Percentiles rank a stretch among this genome's conserved stretches.
Evolutionary conservation across 2,888 invertebrate species (phyloP).

Genomic region (Zygaena filipendulae): DNA sequence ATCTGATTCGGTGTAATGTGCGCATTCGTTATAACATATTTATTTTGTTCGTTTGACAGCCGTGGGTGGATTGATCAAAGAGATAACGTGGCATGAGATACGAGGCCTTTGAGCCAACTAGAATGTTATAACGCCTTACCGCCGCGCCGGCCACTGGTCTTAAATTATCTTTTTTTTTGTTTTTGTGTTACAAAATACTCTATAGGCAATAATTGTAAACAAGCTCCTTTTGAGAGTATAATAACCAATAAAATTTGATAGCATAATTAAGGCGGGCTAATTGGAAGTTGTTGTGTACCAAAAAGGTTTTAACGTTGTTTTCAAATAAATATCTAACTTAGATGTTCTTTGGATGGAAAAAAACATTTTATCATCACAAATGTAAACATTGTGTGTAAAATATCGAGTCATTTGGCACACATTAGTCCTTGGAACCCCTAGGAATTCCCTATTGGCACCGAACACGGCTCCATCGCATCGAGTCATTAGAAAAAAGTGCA

Average conservation of each 20-base stretch:
- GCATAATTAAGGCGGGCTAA: too few relatives aligned
- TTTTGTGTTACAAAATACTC: too few relatives aligned
- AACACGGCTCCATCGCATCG: conserved; percentile 22
- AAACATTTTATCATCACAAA: too few relatives aligned
- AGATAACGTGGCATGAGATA: conserved; percentile 35
- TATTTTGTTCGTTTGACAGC: conserved; percentile 64
- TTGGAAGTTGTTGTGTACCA: conserved; percentile 1
- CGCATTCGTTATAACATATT: conserved; percentile 63
- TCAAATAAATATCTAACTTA: conserved; percentile 13
- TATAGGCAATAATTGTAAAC: too few relatives aligned
- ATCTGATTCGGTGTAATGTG: conserved; percentile 47
- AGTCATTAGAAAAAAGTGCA: conserved; percentile 59
- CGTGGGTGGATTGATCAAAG: conserved; percentile 52
- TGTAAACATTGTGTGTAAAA: not conserved
- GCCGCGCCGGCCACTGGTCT: conserved; percentile 34
- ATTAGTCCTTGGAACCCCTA: conserved; percentile 25
- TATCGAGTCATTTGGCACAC: conserved; percentile 37
- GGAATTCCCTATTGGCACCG: conserved; percentile 17
- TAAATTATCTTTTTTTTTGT: conserved; percentile 24
- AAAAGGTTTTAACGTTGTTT: conserved; percentile 13
- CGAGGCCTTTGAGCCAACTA: conserved; percentile 33
- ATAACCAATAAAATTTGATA: too few relatives aligned
- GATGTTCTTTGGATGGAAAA: too few relatives aligned
- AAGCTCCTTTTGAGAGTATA: too few relatives aligned
- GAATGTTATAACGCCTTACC: conserved; percentile 32